These are phyloP conservation scores for Vanessa atalanta DNA, from an alignment of 1,140 invertebrate species.

Conservation along the genomic window DNA sequence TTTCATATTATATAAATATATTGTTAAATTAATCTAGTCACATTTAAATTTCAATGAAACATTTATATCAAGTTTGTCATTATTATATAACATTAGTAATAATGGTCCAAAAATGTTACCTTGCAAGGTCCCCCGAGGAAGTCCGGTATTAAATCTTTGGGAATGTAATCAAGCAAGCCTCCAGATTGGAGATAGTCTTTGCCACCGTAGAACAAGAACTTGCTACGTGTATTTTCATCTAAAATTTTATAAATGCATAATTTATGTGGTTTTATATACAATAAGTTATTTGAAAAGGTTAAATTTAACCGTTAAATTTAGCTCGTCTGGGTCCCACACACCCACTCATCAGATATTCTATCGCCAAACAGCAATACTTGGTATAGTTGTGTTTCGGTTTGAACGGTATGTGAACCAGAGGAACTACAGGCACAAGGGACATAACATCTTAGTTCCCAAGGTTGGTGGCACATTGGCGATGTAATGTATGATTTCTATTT, in stretches of 20 bases:
- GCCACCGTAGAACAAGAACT: slow-evolving; percentile 96
- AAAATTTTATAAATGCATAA: slow-evolving; percentile 48
- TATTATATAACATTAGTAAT: slow-evolving; percentile 24
- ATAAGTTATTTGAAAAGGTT: not conserved
- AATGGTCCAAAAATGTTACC: slow-evolving; percentile 79
- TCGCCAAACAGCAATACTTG: too few species aligned
- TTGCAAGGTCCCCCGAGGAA: slow-evolving; percentile 94
- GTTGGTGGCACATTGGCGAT: too few species aligned
- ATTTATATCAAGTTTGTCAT: not conserved
- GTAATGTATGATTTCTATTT: too few species aligned
- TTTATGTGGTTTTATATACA: not conserved
- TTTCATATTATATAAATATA: not conserved
- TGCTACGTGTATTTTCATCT: slow-evolving; percentile 97
- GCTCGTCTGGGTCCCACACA: too few species aligned
- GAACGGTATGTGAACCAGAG: too few species aligned
- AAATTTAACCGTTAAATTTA: not conserved
- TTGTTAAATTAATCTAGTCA: not conserved
- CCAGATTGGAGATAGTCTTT: slow-evolving; percentile 91
- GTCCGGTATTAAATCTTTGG: slow-evolving; percentile 92
- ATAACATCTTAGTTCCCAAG: too few species aligned
- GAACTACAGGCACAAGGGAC: too few species aligned
- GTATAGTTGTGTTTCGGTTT: too few species aligned
- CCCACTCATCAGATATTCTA: too few species aligned
- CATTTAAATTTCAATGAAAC: too few species aligned
- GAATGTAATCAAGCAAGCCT: slow-evolving; percentile 92